Conservation (phyloP, 2,888 invertebrate species). For the Meiosimyza decipiens region DNA sequence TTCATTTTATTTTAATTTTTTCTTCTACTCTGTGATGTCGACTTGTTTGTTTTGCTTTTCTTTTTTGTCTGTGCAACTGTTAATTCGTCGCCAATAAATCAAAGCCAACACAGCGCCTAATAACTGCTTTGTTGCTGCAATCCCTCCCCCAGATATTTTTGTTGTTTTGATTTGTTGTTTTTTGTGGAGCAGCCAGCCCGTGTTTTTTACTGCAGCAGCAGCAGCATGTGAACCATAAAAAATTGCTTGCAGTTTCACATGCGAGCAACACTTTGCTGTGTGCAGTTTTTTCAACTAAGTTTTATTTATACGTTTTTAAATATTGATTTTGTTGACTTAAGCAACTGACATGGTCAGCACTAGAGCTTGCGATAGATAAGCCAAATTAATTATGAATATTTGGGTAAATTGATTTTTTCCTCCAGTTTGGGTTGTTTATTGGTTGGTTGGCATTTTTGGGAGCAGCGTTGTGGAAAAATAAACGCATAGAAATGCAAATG, state of each 20-base stretch:
- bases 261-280: not conserved
- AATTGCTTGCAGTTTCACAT: too few relatives aligned
- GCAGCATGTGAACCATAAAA: conserved; percentile 7
- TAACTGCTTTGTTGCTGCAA: conserved; percentile 8
- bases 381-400: conserved; percentile 63
- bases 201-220: not conserved
- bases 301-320: conserved; percentile 66
- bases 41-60: not conserved
- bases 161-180: not conserved
- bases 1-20: not conserved
- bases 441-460: not conserved
- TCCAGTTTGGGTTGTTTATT: not conserved
- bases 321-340: conserved; percentile 66
- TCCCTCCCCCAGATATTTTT: not conserved
- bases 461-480: too few relatives aligned
- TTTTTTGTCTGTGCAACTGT: conserved; percentile 3
- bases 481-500: too few relatives aligned
- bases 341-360: conserved; percentile 51
- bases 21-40: not conserved
- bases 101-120: conserved; percentile 32
- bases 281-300: not conserved
- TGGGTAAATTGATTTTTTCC: conserved; percentile 49
- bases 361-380: conserved; percentile 46
- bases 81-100: conserved; percentile 33
- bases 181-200: not conserved